These are phyloP conservation scores for Jordanella pulchra DNA, from an alignment of 2,797 vertebrate species.

Conservation along the genomic window DNA sequence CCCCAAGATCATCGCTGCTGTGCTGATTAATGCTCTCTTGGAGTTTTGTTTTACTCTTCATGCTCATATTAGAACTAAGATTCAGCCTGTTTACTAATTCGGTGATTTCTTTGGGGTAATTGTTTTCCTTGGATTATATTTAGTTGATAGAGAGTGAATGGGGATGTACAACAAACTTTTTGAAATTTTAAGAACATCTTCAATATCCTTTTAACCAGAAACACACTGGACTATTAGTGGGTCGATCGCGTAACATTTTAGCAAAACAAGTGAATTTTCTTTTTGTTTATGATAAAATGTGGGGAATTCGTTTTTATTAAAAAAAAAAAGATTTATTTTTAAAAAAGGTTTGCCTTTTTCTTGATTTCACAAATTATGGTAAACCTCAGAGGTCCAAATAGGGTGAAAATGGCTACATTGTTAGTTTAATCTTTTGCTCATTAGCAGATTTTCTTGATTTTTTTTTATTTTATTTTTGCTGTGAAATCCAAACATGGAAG, in stretches of 20 bases:
- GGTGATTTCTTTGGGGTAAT: not conserved
- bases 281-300: not conserved
- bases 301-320: not conserved
- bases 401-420: not conserved
- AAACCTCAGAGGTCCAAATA: not conserved
- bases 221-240: no score
- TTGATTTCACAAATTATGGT: not conserved
- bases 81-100: no score
- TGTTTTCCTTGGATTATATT: not conserved
- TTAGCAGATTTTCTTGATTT: not conserved
- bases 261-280: not conserved
- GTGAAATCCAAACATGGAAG: not conserved
- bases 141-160: not conserved
- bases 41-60: not conserved
- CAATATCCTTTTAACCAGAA: no score
- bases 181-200: no score
- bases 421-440: not conserved
- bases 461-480: not conserved
- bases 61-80: no score
- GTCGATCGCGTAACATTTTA: not conserved
- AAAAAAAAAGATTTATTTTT: not conserved
- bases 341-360: not conserved
- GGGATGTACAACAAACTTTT: not conserved
- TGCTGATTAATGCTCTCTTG: not conserved
- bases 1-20: not conserved